Base-by-base conservation (phyloP, 2,797 vertebrate genomes). In the Rhynchotus rufescens region DNA sequence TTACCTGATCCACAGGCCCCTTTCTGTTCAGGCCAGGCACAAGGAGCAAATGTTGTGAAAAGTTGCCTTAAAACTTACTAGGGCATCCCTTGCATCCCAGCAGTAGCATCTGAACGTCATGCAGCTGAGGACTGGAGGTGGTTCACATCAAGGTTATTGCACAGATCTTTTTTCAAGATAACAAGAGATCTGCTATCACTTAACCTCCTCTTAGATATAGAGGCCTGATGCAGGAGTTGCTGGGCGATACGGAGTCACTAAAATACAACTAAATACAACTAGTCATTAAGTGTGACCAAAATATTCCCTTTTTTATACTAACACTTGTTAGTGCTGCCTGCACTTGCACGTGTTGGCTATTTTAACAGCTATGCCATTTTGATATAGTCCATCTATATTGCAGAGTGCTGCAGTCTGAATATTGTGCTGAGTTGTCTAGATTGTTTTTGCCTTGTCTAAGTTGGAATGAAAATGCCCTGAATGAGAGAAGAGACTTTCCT, bases 291-390 rank as follows among this genome's bases (percentile, higher is more conserved):
- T 34, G 34, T 51, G 28, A 14, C 52, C 26, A 42, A 15, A 84
- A 47, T 36, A 45, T 78, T 76, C 13, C 40, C 15, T 68, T 66
- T 32, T 26, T 49, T 34, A 68, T 68, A 90, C 59, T 51, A 64
- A 22, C 61, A 42, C n/a, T 52, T 49, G 5, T 15, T 84, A 80
- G 77, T 85, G 23, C 45, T 80, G 91, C 67, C 68, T 80, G 44
- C 40, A 4, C 2, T 0, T 47, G 34, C 14, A 1, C 57, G 36
- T 80, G 6, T 42, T 83, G 36, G 75, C 60, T 71, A 30, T 59
- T 84, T 10, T 17, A 87, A 62, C 38, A 56, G 34, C 74, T 62
- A 2, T 16, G 80, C n/a, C 9, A 49, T 83, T 78, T 11, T 76
- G 66, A 76, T 5, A 1, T 4, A 8, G 28, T 42, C 20, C 19